Base-by-base conservation (phyloP, 1,140 invertebrate genomes). In the Heliconius nattereri region DNA sequence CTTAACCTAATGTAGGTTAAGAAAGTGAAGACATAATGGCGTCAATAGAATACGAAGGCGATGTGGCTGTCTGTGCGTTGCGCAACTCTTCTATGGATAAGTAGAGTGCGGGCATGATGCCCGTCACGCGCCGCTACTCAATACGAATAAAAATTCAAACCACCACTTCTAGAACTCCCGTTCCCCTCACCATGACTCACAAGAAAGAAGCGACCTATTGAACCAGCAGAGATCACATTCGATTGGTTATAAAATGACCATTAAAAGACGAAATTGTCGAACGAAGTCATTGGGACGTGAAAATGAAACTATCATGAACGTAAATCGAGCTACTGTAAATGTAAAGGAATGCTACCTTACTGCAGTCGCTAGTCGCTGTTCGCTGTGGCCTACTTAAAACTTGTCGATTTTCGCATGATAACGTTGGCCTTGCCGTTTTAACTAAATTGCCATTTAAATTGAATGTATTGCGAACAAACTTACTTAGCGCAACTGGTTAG, bases 341-440 rank as follows among this genome's bases (percentile, higher is more conserved):
- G 85, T 86, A 88, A 88, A 92, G 90, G 91, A 91, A 93, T 93
- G 90, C 85, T 91, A 86, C 86, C 84, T 83, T 84, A 86, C 86
- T 84, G 85, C 86, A 85, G 85, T 84, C 85, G 85, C 83, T 81
- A 85, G 85, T 84, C 85, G 85, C 83, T 81, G 84, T 90, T 45
- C 85, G 85, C 83, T 81, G 85, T 91, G 91, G 86, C 91, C 88
- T 89, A 91, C 87, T 92, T 92, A 91, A 89, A 91, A 91, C 90
- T 87, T 91, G 91, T 91, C 87, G 91, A 94, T 94, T 93, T 94
- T 91, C 87, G 88, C 87, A 89, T 86, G 91, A 92, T 93, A 94
- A 83, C 86, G 87, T 81, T 90, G 89, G 89, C 92, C 91, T 94
- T 94, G 91, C 86, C 84, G 89, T 86, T 91, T 90, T 88, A 92